Evolutionary conservation across 92 coral and sea anemone genomes (phyloP).

Genomic region (Phenganax stokvisi): DNA sequence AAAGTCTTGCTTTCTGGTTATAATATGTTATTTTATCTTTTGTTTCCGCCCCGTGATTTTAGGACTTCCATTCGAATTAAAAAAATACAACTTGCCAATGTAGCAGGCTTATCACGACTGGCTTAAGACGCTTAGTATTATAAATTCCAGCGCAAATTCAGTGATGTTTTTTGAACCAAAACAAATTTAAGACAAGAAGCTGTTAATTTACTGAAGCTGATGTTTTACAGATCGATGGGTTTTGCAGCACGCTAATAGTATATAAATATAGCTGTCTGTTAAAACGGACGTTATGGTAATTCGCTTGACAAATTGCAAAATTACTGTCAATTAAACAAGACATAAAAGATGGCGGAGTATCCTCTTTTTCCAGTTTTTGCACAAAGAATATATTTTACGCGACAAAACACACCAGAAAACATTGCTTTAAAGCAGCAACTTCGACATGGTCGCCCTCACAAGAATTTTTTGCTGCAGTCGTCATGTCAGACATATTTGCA

Average conservation of each 20-base stretch:
- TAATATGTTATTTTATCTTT: not conserved
- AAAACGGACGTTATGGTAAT: not conserved
- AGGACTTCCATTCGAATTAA: not conserved
- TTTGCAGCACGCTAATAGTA: not conserved
- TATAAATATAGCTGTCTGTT: not conserved
- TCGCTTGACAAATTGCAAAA: not conserved
- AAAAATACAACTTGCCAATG: not conserved
- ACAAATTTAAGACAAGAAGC: constrained; percentile 9
- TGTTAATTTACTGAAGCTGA: not conserved
- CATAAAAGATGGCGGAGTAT: too few relatives aligned
- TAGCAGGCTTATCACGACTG: not conserved
- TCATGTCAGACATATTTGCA: not conserved
- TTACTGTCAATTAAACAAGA: too few relatives aligned
- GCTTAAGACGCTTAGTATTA: not conserved
- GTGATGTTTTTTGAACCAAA: constrained; percentile 6
- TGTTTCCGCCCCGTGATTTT: not conserved
- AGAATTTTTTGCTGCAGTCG: too few relatives aligned
- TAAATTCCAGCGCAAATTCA: constrained; percentile 5
- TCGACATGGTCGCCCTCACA: too few relatives aligned
- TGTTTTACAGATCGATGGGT: not conserved
- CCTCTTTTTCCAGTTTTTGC: too few relatives aligned
- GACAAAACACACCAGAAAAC: too few relatives aligned
- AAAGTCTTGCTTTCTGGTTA: constrained; percentile 1
- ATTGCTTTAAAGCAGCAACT: too few relatives aligned
- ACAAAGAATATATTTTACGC: too few relatives aligned